Evolutionary conservation across 2,113 vertebrate genomes (phyloP), one percentile per base, ranked within the genome.

Genomic region (Nerophis ophidion): DNA sequence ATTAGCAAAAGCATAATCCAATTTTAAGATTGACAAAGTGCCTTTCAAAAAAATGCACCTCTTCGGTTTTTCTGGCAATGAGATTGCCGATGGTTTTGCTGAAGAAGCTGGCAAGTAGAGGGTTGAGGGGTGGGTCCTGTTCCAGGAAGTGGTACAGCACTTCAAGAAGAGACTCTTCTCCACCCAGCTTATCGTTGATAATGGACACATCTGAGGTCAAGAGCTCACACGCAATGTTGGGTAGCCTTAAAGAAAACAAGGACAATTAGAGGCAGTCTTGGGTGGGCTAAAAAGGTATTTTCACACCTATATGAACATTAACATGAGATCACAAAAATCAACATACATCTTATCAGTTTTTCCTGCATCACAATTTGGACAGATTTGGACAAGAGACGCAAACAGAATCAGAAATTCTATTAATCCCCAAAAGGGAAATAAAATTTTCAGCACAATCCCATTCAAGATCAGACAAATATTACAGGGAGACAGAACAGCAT

Each of bases 41-140:
- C 38, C 13, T 6, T 9, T 58, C 26, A 5, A 51, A 17, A 17
- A 51, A 35, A 8, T 7, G 55, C 62, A 98, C 96, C 93, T 99
- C 96, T 19, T 98, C 95, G 0, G 96, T 95, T 86, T 97, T 99
- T 19, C 96, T 90, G 46, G 94, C 93, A 19, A 99, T 96, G 78
- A 99, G 92, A 69, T 93, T 96, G 66, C 96, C 95, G 0, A 97
- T 94, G 62, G 95, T 96, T 88, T 98, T 99, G 90, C 96, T 99
- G 89, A 98, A 98, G 85, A 99, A 99, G 71, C 96, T 98, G 88
- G 96, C 96, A 11, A 99, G 91, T 76, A 99, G 86, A 5, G 96
- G 96, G 75, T 99, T 99, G 66, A 98, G 83, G 0, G 96, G 96
- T 0, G 95, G 92, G 77, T 96, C 93, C 3, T 90, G 93, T 61